Base-by-base conservation (phyloP, 1,140 invertebrate genomes). In the Colletes latitarsis region DNA sequence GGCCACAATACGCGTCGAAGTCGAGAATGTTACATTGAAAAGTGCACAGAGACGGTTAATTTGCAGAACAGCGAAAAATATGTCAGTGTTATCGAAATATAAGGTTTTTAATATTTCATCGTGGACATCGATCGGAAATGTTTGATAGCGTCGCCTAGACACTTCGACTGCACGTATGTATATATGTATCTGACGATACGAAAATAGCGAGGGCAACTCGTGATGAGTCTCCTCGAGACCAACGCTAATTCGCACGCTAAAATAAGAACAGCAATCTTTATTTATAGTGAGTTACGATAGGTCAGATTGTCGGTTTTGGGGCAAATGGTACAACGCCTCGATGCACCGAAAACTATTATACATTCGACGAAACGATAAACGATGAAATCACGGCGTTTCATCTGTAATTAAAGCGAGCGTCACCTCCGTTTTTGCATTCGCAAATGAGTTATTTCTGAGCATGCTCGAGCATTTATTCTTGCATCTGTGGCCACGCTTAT, bases 231-330 rank as follows among this genome's bases (percentile, higher is more conserved):
- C 78, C 67, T 81, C 77, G 87, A 88, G 88, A 88, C 87, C 88
- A 87, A 89, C 89, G 85, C 88, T 89, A 87, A 90, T 90, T 90
- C 77, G 78, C 78, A 81, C 74, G 83, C 88, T 90, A 90, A 88
- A 88, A 88, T 88, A 89, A 89, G 87, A 88, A 68, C 87, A 64
- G 67, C 82, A 82, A 84, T 79, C 78, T 87, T 90, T 90, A 90
- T 90, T 89, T 90, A 90, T 90, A 90, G 68, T 60, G 15, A 84
- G 76, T 75, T 82, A 72, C 85, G 82, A 87, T 86, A 87, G 85
- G 85, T 87, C 82, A 86, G 53, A 87, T 86, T 84, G 82, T 84
- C 75, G 71, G 53, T 75, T 71, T 72, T 62, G 52, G 63, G 55
- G 58, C 60, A 86, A 84, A 81, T 81, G 64, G 67, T 41, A 79